phyloP scores from a whole-genome alignment of 2,888 invertebrate genomes.

The Salpingus planirostris region DNA sequence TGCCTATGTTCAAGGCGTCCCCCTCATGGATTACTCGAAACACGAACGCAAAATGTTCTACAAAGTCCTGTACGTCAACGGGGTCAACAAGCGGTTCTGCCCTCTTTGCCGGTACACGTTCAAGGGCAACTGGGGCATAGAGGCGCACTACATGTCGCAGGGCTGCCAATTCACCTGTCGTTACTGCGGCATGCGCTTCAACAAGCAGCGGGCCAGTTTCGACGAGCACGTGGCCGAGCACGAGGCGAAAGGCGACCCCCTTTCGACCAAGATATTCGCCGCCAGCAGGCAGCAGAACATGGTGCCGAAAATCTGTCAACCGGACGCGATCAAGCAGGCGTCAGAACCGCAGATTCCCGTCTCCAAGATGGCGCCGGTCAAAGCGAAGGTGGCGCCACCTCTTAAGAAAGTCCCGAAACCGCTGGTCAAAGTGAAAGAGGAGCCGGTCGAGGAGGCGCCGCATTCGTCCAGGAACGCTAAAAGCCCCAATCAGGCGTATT shows the following conservation, averaged over 20 bases:
- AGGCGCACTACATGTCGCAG: constrained; percentile 38
- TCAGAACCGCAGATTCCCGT: constrained; percentile 18
- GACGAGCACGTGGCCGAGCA: constrained; percentile 34
- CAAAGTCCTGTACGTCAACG: constrained; percentile 34
- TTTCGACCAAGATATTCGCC: constrained; percentile 34
- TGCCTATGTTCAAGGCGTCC: constrained; percentile 33
- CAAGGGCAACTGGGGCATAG: constrained; percentile 42
- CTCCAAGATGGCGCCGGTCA: too few relatives aligned
- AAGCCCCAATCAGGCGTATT: constrained; percentile 39
- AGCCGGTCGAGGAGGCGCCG: constrained; percentile 5
- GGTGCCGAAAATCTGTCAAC: constrained; percentile 27
- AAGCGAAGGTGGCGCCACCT: constrained; percentile 6
- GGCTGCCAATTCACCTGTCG: constrained; percentile 39
- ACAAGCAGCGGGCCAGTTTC: constrained; percentile 34
- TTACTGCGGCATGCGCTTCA: constrained; percentile 39
- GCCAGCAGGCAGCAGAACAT: constrained; percentile 30
- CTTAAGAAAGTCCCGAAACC: constrained; percentile 5
- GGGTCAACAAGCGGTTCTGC: constrained; percentile 37
- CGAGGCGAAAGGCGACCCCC: constrained; percentile 26
- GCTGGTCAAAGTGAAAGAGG: constrained; percentile 13
- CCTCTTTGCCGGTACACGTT: constrained; percentile 39
- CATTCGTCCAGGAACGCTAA: too few relatives aligned
- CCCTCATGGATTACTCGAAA: constrained; percentile 34
- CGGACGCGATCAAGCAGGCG: constrained; percentile 24
- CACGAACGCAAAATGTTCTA: constrained; percentile 35